Conservation (phyloP, 1,140 invertebrate genomes). For the Drosophila chauvacae region DNA sequence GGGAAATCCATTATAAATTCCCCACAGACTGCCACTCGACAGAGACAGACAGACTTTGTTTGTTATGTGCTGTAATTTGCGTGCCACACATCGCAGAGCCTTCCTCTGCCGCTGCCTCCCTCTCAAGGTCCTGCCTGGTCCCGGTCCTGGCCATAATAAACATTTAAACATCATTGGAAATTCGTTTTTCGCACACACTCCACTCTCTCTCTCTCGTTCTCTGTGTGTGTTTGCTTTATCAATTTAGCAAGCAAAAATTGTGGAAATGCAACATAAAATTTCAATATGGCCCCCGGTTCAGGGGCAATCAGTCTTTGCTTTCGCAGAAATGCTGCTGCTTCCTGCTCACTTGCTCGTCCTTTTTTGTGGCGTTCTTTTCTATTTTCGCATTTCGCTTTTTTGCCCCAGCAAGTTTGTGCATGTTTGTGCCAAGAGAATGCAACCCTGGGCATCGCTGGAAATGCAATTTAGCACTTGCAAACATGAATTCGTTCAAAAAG, state of each 20-base stretch:
- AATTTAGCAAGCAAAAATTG: slow-evolving; percentile 65
- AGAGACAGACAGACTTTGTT: slow-evolving; percentile 53
- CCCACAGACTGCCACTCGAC: slow-evolving; percentile 49
- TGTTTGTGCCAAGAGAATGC: slow-evolving; percentile 18
- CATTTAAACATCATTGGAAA: slow-evolving; percentile 77
- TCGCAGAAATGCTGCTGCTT: not conserved
- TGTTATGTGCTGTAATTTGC: slow-evolving; percentile 78
- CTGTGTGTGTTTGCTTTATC: slow-evolving; percentile 53
- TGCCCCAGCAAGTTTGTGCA: slow-evolving; percentile 8
- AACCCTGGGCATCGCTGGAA: slow-evolving; percentile 17
- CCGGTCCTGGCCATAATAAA: slow-evolving; percentile 49
- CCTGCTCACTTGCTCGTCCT: not conserved
- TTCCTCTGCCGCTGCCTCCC: not conserved
- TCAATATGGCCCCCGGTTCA: slow-evolving; percentile 36
- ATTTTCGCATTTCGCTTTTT: not conserved
- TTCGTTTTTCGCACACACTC: slow-evolving; percentile 41
- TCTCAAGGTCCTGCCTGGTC: slow-evolving; percentile 24
- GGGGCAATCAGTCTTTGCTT: slow-evolving; percentile 32
- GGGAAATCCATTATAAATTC: slow-evolving; percentile 72
- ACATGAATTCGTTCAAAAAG: not conserved
- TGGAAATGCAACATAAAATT: slow-evolving; percentile 51
- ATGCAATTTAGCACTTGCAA: slow-evolving; percentile 34
- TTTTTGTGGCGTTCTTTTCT: slow-evolving; percentile 2
- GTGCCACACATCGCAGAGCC: slow-evolving; percentile 40
- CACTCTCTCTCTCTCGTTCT: too few species aligned